Evolutionary conservation across 2,797 vertebrate species (phyloP), one percentile per base, ranked within the genome.

Genomic region (Gymnoscopelus microlampas): DNA sequence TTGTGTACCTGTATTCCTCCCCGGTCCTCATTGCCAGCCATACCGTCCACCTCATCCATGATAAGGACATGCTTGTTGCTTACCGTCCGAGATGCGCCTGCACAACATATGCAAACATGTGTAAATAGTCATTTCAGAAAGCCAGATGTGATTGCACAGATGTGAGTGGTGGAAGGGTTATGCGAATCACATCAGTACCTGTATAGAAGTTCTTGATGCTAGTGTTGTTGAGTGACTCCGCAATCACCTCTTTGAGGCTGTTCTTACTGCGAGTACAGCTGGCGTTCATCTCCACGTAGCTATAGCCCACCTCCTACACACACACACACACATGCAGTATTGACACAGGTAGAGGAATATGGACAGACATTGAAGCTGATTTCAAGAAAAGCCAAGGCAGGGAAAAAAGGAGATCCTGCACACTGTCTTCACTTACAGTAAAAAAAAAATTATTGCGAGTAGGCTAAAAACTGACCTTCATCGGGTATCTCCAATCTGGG

Each of bases 41-140:
- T 99, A 56, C 98, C 98, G 13, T 99, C 98, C n/a, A 99, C 94
- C 91, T 99, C 98, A 66, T 99, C 98, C 98, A 99, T 99, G 89
- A 99, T 95, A 72, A 99, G 93, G 32, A 96, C 95, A 23, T 99
- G 98, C 63, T 95, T 96, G 55, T 50, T 82, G 78, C 92, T 96
- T 70, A 96, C 94, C 2, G 93, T 95, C 84, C 91, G 90, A 62
- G 94, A 94, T 9, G 93, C 77, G 26, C 96, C 98, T 98, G 57
- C 1, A 63, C 11, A 23, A 61, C 76, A 68, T 49, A 76, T 53
- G 71, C 59, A 61, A 12, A 61, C 35, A 32, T 3, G 2, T 8
- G 39, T 2, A 44, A 44, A 44, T 10, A 44, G 39, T 10, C 8
- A 44, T 44, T 44, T 44, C 9, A 44, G 39, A 44, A 44, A 44